phyloP scores from a whole-genome alignment of 2,888 invertebrate genomes.

The Liopterus haemorrhoidalis region DNA sequence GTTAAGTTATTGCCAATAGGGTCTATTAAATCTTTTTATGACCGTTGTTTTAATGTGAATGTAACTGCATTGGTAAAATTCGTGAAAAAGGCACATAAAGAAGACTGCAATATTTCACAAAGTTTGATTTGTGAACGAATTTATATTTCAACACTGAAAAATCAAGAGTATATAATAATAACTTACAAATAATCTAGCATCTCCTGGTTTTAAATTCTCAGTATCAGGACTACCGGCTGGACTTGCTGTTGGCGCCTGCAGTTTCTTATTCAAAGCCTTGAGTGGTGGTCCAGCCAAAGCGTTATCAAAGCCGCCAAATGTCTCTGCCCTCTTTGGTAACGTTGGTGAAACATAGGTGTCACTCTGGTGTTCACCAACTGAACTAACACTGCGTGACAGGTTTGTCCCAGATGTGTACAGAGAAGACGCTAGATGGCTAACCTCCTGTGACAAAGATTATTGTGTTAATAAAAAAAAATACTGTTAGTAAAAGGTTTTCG shows the following conservation, averaged over 20 bases:
- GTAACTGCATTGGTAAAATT: no score
- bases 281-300: conserved; percentile 39
- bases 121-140: no score
- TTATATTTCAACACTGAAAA: no score
- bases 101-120: no score
- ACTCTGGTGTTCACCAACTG: conserved; percentile 88
- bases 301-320: conserved; percentile 91
- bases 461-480: conserved; percentile 15
- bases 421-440: conserved; percentile 66
- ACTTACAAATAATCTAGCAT: conserved; percentile 44
- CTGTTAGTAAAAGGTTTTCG: conserved; percentile 2
- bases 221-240: conserved; percentile 43
- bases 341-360: conserved; percentile 78
- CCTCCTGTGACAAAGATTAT: conserved; percentile 53
- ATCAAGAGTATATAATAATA: no score
- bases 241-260: conserved; percentile 40
- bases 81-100: no score
- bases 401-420: conserved; percentile 69
- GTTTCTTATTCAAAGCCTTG: conserved; percentile 42
- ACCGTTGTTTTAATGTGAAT: no score
- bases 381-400: conserved; percentile 84
- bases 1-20: no score
- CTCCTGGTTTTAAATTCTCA: conserved; percentile 44
- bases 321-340: conserved; percentile 88
- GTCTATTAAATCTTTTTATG: no score